A percentile compares a stretch with the other conserved stretches of the same genome.
Conservation (phyloP, 2,113 vertebrate genomes). For the Panurus biarmicus region DNA sequence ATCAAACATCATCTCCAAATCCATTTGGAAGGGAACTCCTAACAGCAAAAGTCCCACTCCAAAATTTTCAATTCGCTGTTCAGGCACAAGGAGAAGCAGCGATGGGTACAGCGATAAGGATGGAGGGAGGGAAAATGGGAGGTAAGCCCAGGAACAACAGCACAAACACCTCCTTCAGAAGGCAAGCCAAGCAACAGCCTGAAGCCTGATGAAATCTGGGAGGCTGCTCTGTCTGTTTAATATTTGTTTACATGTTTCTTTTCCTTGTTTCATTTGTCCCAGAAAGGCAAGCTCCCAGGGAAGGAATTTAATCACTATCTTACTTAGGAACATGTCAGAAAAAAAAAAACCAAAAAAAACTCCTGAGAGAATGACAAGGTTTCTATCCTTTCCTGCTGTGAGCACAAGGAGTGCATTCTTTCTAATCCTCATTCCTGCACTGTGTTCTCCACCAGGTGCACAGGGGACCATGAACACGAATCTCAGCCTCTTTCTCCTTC, state of each 20-base stretch:
- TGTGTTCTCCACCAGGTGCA: background rate
- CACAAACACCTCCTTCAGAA: background rate
- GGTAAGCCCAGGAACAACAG: background rate
- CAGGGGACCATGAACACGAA: fast-evolving
- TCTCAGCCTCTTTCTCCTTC: background rate
- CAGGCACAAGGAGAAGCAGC: background rate
- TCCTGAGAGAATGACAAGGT: background rate
- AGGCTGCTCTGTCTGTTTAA: background rate
- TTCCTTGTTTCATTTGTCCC: background rate
- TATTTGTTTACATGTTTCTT: constrained; percentile 27
- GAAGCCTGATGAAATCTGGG: background rate
- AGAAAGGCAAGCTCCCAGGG: background rate
- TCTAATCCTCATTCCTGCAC: background rate
- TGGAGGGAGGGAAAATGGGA: background rate
- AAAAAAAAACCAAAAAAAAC: background rate
- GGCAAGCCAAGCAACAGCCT: background rate
- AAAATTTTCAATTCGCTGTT: background rate
- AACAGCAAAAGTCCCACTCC: background rate
- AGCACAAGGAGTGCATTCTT: background rate
- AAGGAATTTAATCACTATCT: constrained; percentile 22
- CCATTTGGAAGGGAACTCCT: background rate
- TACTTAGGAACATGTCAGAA: background rate
- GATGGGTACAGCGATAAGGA: background rate
- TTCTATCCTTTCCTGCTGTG: background rate
- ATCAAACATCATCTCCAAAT: background rate